Conservation (phyloP, 2,888 invertebrate genomes). For the Phalera bucephala region DNA sequence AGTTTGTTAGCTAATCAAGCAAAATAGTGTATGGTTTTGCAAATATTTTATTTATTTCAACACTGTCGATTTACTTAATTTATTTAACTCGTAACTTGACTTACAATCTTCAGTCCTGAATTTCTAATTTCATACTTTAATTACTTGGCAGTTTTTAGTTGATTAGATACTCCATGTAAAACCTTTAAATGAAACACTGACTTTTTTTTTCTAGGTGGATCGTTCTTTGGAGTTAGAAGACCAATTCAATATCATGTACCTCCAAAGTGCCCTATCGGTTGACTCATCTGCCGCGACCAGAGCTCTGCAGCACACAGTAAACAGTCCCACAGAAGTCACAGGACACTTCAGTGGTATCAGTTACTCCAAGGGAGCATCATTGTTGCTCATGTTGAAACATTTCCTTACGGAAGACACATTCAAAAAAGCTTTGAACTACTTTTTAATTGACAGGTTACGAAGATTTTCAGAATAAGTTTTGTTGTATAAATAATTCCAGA, state of each 20-base stretch:
- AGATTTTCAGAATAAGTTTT: no score
- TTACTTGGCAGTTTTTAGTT: no score
- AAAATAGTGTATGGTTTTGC: no score
- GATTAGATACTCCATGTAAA: no score
- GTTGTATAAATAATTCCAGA: no score
- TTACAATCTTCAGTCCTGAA: no score
- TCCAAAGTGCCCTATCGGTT: slow-evolving; percentile 84
- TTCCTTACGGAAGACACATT: slow-evolving; percentile 81
- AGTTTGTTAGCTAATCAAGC: no score
- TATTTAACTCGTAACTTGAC: no score
- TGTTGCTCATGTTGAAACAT: slow-evolving; percentile 87
- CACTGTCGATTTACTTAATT: no score
- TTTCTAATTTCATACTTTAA: no score
- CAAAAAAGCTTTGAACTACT: slow-evolving; percentile 76
- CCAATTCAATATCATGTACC: slow-evolving; percentile 87
- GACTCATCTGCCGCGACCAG: slow-evolving; percentile 65
- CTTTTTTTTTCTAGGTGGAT: slow-evolving; percentile 45
- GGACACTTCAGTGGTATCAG: slow-evolving; percentile 86
- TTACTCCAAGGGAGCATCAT: slow-evolving; percentile 86
- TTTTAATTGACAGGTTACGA: slow-evolving; percentile 75
- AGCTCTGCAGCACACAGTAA: slow-evolving; percentile 83
- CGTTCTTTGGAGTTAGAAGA: slow-evolving; percentile 82
- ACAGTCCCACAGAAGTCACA: slow-evolving; percentile 83
- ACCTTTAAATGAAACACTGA: no score
- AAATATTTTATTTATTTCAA: no score